Evolutionary conservation across 2,797 vertebrate species (phyloP).

Genomic region (Diplodus puntazzo): DNA sequence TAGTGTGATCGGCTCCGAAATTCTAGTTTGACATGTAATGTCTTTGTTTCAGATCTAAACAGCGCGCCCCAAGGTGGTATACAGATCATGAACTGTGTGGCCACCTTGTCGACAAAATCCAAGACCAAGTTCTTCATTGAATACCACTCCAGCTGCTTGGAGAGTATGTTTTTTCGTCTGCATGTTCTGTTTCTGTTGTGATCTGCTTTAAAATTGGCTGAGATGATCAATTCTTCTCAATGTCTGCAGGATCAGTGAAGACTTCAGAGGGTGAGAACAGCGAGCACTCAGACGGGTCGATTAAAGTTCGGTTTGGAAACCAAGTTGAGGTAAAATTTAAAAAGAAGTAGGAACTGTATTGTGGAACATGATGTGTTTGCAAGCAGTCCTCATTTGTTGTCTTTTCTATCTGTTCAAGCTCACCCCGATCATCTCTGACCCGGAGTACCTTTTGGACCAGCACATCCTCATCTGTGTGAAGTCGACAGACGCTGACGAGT

Average conservation of each 20-base stretch:
- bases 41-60: slow-evolving; percentile 83
- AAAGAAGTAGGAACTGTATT: not conserved
- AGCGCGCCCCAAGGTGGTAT: slow-evolving; percentile 90
- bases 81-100: slow-evolving; percentile 92
- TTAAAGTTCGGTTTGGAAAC: slow-evolving; percentile 91
- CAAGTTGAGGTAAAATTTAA: slow-evolving; percentile 91
- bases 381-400: not conserved
- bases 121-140: slow-evolving; percentile 99
- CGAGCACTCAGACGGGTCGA: slow-evolving; percentile 88
- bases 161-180: slow-evolving; percentile 84
- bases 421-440: slow-evolving; percentile 98
- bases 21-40: not conserved
- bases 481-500: slow-evolving; percentile 95
- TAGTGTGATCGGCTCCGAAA: not conserved
- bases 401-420: slow-evolving; percentile 83
- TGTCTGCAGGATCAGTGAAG: slow-evolving; percentile 91
- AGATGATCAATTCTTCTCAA: slow-evolving; percentile 2
- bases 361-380: not conserved
- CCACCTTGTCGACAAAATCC: slow-evolving; percentile 93
- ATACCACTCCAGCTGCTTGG: slow-evolving; percentile 96
- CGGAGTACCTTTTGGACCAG: slow-evolving; percentile 97
- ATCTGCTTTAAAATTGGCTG: not conserved
- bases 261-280: slow-evolving; percentile 95
- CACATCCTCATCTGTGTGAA: slow-evolving; percentile 97
- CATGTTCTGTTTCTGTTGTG: not conserved